A percentile compares a stretch with the other conserved stretches of the same genome.
These are phyloP conservation scores for Drosophila orosa DNA, from an alignment of 1,140 invertebrate species.

Conservation along the genomic window DNA sequence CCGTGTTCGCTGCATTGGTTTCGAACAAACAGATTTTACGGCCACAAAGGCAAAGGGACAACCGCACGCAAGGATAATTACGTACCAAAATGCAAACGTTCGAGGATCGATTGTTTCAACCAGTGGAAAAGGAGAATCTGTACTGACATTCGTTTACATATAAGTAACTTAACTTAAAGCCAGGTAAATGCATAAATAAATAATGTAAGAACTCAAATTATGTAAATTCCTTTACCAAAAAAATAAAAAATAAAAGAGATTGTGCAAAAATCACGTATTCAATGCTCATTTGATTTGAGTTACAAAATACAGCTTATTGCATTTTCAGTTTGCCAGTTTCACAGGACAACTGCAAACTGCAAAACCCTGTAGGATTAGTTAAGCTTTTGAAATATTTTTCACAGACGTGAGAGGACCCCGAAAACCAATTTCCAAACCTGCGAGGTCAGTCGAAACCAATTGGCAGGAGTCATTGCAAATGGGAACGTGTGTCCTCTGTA, in stretches of 20 bases:
- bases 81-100: conserved; percentile 14
- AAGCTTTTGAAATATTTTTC: conserved; percentile 27
- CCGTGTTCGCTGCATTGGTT: conserved; percentile 37
- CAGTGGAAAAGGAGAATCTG: background rate
- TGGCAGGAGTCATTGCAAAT: conserved; percentile 5
- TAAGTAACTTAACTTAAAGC: background rate
- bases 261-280: conserved; percentile 10
- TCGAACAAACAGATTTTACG: conserved; percentile 47
- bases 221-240: background rate
- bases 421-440: conserved; percentile 9
- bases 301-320: conserved; percentile 13
- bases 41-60: conserved; percentile 26
- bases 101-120: conserved; percentile 6
- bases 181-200: background rate
- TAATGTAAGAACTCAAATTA: background rate
- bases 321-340: conserved; percentile 7
- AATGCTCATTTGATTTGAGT: conserved; percentile 6
- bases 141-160: background rate
- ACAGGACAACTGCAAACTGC: conserved; percentile 3
- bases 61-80: conserved; percentile 46
- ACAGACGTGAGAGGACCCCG: conserved; percentile 10
- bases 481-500: conserved; percentile 10
- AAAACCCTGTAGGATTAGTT: conserved; percentile 11
- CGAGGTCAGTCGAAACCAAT: conserved; percentile 13
- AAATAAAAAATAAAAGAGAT: too few species aligned